phyloP scores from a whole-genome alignment of 2,113 vertebrate species.

The Austrofundulus limnaeus region DNA sequence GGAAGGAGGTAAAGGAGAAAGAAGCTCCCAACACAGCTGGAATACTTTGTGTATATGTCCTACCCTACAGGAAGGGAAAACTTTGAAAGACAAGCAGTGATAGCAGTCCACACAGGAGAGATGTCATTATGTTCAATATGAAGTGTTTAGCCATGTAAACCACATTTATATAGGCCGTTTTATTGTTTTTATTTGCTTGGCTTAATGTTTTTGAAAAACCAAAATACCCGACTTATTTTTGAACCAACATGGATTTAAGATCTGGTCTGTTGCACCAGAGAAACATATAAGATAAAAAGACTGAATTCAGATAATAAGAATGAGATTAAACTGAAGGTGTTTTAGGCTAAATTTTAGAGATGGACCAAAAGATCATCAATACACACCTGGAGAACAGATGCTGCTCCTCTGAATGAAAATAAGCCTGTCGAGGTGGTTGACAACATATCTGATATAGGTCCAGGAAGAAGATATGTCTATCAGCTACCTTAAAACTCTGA shows the following conservation, averaged over 20 bases:
- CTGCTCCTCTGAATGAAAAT: too few relatives aligned
- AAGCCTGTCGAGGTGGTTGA: too few relatives aligned
- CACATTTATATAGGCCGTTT: neutral
- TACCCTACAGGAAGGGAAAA: slow-evolving; percentile 34
- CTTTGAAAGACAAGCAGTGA: slow-evolving; percentile 42
- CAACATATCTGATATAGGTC: too few relatives aligned
- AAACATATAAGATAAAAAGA: too few relatives aligned
- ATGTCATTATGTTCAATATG: slow-evolving; percentile 23
- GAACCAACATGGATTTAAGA: neutral
- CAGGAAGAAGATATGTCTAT: too few relatives aligned
- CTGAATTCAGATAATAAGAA: too few relatives aligned
- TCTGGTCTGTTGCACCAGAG: too few relatives aligned
- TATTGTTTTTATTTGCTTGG: neutral
- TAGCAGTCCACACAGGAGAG: slow-evolving; percentile 28
- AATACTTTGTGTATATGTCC: slow-evolving; percentile 24
- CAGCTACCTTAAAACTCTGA: too few relatives aligned
- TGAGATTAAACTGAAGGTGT: too few relatives aligned
- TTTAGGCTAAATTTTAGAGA: too few relatives aligned
- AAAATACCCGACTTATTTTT: neutral
- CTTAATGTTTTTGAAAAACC: neutral
- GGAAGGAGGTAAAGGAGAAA: slow-evolving; percentile 7
- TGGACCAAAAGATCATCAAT: too few relatives aligned
- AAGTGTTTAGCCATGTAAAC: neutral
- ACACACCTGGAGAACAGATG: too few relatives aligned
- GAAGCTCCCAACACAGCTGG: slow-evolving; percentile 21